Evolutionary conservation across 2,888 invertebrate genomes (phyloP), one percentile per base, ranked within the genome.

Genomic region (Diachrysia chrysitis): DNA sequence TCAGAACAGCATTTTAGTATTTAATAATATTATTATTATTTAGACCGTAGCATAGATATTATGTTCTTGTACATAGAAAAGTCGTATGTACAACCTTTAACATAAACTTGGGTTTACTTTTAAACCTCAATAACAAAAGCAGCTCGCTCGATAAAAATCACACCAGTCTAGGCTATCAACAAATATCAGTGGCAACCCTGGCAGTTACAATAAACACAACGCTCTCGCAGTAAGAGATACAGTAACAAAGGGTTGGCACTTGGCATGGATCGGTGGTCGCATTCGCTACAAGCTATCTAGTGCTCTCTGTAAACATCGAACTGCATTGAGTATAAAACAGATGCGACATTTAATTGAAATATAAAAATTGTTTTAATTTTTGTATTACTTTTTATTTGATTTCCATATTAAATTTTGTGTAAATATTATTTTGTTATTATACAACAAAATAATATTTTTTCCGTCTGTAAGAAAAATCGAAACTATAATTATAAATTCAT

Each of bases 171-270:
- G 1, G 9, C n/a, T n/a, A 32, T 19, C 17, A 32, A 21, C 12
- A 56, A 21, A 25, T 29, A 10, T 16, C 12, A 32, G 5, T 3
- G 9, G 2, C 55, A 62, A n/a, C 51, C 51, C 63, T 19, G 71
- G 69, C 25, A 64, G 76, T 73, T 76, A 79, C 81, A 83, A 79
- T 76, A 85, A 82, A 83, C 79, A 79, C 78, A 65, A 76, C 81
- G 78, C 79, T 79, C 73, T 64, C 71, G 67, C 46, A 46, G 79
- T 77, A 78, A 82, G 82, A 83, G 82, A 84, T 83, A 77, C 70
- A 73, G 77, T 81, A 85, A 87, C 87, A 87, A 83, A 87, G 86
- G 85, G 85, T 81, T 84, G 85, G 77, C 86, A 85, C 78, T 82
- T 83, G 84, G 85, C 86, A 83, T 79, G 81, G 79, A 71, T 76